Evolutionary conservation across 2,113 vertebrate species (phyloP).

Genomic region (Caracal caracal): DNA sequence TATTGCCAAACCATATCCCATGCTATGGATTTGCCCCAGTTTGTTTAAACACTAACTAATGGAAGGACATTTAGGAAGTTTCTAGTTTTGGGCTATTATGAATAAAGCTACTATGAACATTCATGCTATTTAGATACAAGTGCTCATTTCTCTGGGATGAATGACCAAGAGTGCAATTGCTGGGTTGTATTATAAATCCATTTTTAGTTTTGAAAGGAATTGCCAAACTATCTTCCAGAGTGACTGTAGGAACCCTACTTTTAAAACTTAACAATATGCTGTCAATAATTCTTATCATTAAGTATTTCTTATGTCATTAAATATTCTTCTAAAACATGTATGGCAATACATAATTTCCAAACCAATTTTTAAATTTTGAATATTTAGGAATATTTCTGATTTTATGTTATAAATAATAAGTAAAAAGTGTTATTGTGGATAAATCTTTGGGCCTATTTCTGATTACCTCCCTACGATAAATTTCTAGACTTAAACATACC

Average conservation of each 20-base stretch:
- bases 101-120: not conserved
- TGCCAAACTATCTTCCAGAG: not conserved
- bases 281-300: not conserved
- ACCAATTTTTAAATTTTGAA: constrained; percentile 1
- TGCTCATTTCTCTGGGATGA: constrained; percentile 37
- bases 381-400: not conserved
- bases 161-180: not conserved
- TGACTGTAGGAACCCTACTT: not conserved
- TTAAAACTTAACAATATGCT: not conserved
- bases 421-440: not conserved
- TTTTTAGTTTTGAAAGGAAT: constrained; percentile 39
- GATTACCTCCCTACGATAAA: constrained; percentile 42
- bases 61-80: not conserved
- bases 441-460: constrained; percentile 25
- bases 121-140: not conserved
- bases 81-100: not conserved
- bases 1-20: not conserved
- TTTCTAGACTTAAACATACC: not conserved
- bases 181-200: not conserved
- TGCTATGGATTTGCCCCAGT: not conserved
- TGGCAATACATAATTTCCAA: not conserved
- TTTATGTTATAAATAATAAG: not conserved
- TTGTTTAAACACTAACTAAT: not conserved
- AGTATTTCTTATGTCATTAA: not conserved
- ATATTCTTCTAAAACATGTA: constrained; percentile 10